Percentiles rank a stretch among this genome's conserved stretches.
phyloP scores from a whole-genome alignment of 2,888 invertebrate species.

The Nowickia ferox region DNA sequence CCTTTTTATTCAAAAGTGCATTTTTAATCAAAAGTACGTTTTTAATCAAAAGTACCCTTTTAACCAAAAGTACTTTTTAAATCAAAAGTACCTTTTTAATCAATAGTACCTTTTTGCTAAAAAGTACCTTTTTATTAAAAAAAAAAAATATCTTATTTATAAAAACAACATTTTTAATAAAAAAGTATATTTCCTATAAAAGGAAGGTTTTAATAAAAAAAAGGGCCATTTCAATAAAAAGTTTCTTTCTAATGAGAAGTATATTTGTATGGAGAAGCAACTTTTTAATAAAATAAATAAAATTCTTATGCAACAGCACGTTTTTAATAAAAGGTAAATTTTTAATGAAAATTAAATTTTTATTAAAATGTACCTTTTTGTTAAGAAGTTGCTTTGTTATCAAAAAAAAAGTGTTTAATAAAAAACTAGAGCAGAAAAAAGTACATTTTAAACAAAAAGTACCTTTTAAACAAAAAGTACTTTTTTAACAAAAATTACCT shows the following conservation, averaged over 20 bases:
- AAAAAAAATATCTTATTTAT: no score
- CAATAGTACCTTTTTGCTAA: no score
- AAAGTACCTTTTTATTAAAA: background rate
- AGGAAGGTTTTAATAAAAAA: background rate
- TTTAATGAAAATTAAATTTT: background rate
- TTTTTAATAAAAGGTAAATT: background rate
- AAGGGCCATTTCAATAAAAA: no score
- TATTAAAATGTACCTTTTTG: background rate
- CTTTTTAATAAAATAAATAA: background rate
- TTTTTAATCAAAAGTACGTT: no score
- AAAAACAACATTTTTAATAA: background rate
- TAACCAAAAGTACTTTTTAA: no score
- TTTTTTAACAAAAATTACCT: background rate
- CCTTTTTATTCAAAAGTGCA: no score
- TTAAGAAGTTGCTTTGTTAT: background rate
- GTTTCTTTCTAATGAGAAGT: background rate
- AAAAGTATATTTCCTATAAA: background rate
- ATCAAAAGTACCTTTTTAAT: no score
- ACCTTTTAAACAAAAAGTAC: no score
- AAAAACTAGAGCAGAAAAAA: no score
- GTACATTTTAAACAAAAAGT: no score
- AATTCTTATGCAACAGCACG: background rate
- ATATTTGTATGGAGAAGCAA: background rate
- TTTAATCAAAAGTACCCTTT: no score
- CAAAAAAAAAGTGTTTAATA: conserved; percentile 1